These are phyloP conservation scores for Tetragonisca angustula DNA, from an alignment of 2,888 invertebrate genomes.

Conservation along the genomic window DNA sequence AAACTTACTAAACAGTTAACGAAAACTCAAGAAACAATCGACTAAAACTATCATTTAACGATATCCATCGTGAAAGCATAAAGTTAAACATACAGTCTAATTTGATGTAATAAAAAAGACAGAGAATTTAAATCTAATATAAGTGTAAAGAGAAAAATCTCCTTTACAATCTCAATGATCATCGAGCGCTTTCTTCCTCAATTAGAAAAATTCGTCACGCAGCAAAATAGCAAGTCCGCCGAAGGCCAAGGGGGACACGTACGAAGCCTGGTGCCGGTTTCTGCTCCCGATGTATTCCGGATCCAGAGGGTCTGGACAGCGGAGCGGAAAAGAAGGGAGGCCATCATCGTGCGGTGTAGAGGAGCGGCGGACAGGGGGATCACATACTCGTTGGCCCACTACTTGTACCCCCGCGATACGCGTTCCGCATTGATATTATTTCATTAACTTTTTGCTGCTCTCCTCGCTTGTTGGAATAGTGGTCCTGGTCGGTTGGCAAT, in stretches of 20 bases:
- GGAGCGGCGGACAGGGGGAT: constrained; percentile 49
- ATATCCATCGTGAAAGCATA: no score
- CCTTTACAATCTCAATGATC: no score
- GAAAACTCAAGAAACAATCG: no score
- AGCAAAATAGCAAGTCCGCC: background rate
- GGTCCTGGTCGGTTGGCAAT: constrained; percentile 70
- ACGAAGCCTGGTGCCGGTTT: constrained; percentile 47
- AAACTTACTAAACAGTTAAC: no score
- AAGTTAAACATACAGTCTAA: no score
- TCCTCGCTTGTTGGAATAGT: constrained; percentile 75
- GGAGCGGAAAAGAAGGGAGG: constrained; percentile 40
- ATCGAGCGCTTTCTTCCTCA: background rate
- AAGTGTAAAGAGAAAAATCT: no score
- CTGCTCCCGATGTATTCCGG: constrained; percentile 44
- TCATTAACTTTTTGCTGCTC: constrained; percentile 82
- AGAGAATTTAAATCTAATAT: no score
- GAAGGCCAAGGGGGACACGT: constrained; percentile 33
- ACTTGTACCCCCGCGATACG: constrained; percentile 82
- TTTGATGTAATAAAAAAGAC: no score
- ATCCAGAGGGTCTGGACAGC: constrained; percentile 35
- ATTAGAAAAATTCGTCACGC: background rate
- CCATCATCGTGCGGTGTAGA: constrained; percentile 10
- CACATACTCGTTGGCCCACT: constrained; percentile 79
- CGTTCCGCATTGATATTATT: constrained; percentile 83
- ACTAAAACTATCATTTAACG: no score